These are phyloP conservation scores for Megalurothrips usitatus DNA, from an alignment of 2,888 invertebrate genomes.

Conservation along the genomic window DNA sequence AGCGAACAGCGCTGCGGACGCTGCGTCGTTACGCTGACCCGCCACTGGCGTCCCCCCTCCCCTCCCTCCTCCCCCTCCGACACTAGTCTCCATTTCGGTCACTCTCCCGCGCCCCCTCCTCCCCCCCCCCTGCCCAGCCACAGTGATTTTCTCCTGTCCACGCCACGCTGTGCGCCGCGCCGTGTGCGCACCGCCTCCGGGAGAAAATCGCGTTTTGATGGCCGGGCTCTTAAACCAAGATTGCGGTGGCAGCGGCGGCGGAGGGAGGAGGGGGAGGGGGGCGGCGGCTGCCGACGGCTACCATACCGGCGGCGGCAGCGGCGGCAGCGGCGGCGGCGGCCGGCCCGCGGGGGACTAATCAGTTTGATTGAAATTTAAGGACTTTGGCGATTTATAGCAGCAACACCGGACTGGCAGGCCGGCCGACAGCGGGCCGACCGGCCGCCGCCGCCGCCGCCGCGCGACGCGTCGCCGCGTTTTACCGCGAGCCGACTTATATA, in stretches of 20 bases:
- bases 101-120: background rate
- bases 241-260: background rate
- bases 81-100: background rate
- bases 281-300: too few species aligned
- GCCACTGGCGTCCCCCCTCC: background rate
- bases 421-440: background rate
- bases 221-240: conserved; percentile 4
- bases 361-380: conserved; percentile 23
- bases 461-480: too few species aligned
- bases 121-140: background rate
- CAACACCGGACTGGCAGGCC: background rate
- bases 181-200: background rate
- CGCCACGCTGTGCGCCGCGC: background rate
- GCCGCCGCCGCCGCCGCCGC: too few species aligned
- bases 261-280: too few species aligned
- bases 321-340: background rate
- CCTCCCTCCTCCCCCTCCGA: background rate
- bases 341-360: background rate
- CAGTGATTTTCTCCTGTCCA: background rate
- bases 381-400: background rate
- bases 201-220: conserved; percentile 18
- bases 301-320: too few species aligned
- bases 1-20: too few species aligned
- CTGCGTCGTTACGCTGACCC: too few species aligned
- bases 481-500: too few species aligned